A percentile compares a stretch with the other conserved stretches of the same genome.
Conservation (phyloP, 2,888 invertebrate species). For the Leucania comma region DNA sequence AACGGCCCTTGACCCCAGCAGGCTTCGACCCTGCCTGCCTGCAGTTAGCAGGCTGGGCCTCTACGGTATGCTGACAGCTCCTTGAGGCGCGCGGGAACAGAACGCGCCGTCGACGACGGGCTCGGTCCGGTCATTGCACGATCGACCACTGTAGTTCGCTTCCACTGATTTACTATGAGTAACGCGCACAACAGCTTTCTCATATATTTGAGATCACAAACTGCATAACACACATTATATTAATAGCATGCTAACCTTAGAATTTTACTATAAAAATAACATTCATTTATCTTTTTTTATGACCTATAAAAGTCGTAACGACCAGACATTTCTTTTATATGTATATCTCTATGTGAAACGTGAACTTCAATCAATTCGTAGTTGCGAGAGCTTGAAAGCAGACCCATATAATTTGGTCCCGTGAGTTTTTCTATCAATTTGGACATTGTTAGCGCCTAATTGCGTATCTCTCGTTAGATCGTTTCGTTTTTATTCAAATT, state of each 20-base stretch:
- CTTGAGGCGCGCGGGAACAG: too few relatives aligned
- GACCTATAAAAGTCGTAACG: conserved; percentile 34
- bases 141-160: too few relatives aligned
- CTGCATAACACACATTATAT: background rate
- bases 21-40: too few relatives aligned
- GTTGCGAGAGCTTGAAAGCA: conserved; percentile 1
- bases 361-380: conserved; percentile 7
- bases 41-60: too few relatives aligned
- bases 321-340: conserved; percentile 12
- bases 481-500: conserved; percentile 2
- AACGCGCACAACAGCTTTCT: background rate
- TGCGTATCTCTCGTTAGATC: background rate
- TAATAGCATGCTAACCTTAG: background rate
- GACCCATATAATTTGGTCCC: background rate
- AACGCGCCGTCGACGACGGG: too few relatives aligned
- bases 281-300: conserved; percentile 31
- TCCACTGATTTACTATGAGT: background rate
- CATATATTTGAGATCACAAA: background rate
- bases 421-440: conserved; percentile 4
- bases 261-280: conserved; percentile 17
- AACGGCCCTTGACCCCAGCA: too few relatives aligned
- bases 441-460: conserved; percentile 10
- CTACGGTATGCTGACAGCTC: too few relatives aligned
- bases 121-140: too few relatives aligned
- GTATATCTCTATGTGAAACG: conserved; percentile 7